Base-by-base conservation (phyloP, 2,888 invertebrate species). In the Dinocampus coccinellae region DNA sequence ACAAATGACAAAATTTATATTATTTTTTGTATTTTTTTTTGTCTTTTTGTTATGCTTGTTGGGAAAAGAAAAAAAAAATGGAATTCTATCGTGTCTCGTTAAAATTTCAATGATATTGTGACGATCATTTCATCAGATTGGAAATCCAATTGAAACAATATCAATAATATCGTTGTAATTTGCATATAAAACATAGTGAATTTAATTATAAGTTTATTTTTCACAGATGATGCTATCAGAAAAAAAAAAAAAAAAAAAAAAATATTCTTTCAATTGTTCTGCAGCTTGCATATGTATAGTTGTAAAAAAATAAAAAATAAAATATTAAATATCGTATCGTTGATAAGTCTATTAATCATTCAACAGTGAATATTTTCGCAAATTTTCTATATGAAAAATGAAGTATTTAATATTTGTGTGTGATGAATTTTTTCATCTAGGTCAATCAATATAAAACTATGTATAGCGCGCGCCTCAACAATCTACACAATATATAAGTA, bases 381-480 rank as follows among this genome's bases (percentile, higher is more conserved):
- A 7, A 6, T 16, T 3, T 47, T 57, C 24, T 11, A 57, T 11
- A 36, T 16, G 9, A 29, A 47, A 42, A 34, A 34, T 33, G 6
- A 58, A 16, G 10, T 42, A 58, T 65, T 58, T 60, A 61, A 76
- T 74, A 52, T 70, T 73, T 69, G 65, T 75, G 55, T 58, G 63
- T 16, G 7, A 62, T 64, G 69, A 75, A 76, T 80, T 75, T 73
- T 75, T 77, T 80, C 79, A 87, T 86, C 81, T 87, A 81, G 87
- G 87, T 87, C 87, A 84, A 87, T 87, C 87, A 86, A 87, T 87
- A 87, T 82, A 76, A 77, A 66, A 65, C 58, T 29, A 58, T 16
- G 67, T 42, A 73, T 63, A 58, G 67, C 68, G 58, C 61, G 64
- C 20, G 34, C 67, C 65, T 47, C 61, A 72, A 65, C 60, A 52